A percentile compares a stretch with the other conserved stretches of the same genome.
phyloP scores from a whole-genome alignment of 2,113 vertebrate species.

The Ahaetulla prasina region DNA sequence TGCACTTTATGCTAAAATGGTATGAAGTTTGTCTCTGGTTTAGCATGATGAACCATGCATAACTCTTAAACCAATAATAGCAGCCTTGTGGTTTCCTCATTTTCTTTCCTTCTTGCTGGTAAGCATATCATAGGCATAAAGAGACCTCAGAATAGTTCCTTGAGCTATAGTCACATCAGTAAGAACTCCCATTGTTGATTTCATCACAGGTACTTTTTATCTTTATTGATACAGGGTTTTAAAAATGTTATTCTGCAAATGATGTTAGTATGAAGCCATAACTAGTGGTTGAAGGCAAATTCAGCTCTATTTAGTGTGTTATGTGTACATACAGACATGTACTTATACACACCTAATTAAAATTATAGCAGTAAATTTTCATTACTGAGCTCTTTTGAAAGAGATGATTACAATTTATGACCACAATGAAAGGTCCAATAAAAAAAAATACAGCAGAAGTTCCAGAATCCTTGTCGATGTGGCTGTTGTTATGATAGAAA shows the following conservation, averaged over 20 bases:
- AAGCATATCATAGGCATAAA: background rate
- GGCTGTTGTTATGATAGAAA: background rate
- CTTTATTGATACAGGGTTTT: background rate
- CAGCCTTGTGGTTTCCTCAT: background rate
- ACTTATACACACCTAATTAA: constrained; percentile 24
- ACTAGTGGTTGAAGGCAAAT: constrained; percentile 27
- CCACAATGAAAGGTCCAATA: background rate
- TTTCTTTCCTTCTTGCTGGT: background rate
- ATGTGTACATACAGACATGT: background rate
- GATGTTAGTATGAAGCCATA: constrained; percentile 33
- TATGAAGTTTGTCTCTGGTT: background rate
- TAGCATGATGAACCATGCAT: background rate
- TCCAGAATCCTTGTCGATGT: background rate
- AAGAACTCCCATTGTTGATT: background rate
- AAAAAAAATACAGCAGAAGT: background rate
- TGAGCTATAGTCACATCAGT: background rate
- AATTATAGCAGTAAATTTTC: constrained; percentile 7
- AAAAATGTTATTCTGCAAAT: constrained; percentile 3
- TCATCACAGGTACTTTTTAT: background rate
- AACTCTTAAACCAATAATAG: background rate
- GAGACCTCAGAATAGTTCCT: background rate
- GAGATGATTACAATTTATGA: constrained; percentile 16
- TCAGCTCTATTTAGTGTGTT: background rate
- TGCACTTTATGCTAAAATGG: background rate
- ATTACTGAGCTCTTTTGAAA: constrained; percentile 19